phyloP scores from a whole-genome alignment of 2,888 invertebrate species.

The Anagyrus pseudococci region DNA sequence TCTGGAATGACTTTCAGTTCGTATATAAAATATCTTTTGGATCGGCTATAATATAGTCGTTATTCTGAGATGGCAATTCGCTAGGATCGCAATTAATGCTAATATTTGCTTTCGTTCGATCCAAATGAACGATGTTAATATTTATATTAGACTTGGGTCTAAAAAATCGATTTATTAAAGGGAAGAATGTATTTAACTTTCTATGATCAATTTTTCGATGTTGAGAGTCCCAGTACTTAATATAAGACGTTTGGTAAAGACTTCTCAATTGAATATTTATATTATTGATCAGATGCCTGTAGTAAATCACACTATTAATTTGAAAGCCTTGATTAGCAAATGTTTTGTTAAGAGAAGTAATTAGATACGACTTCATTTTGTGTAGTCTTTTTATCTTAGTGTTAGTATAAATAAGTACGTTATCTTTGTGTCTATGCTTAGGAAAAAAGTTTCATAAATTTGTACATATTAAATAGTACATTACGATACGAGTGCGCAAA shows the following conservation, averaged over 20 bases:
- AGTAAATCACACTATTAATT: not conserved
- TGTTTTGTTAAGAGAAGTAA: not conserved
- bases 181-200: not conserved
- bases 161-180: constrained; percentile 3
- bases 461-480: no score
- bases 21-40: not conserved
- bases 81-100: not conserved
- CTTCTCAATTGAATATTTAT: not conserved
- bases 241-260: not conserved
- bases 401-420: not conserved
- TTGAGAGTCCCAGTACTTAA: not conserved
- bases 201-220: not conserved
- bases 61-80: not conserved
- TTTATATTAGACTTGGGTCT: no score
- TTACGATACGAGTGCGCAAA: no score
- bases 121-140: not conserved
- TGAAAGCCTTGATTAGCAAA: not conserved
- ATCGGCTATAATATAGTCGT: not conserved
- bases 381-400: not conserved
- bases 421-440: no score
- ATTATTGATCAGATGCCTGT: not conserved
- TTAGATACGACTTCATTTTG: constrained; percentile 1
- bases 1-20: not conserved
- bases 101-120: not conserved
- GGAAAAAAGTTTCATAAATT: no score